Evolutionary conservation across 92 coral and sea anemone species (phyloP).

Genomic region (Porites cylindrica): DNA sequence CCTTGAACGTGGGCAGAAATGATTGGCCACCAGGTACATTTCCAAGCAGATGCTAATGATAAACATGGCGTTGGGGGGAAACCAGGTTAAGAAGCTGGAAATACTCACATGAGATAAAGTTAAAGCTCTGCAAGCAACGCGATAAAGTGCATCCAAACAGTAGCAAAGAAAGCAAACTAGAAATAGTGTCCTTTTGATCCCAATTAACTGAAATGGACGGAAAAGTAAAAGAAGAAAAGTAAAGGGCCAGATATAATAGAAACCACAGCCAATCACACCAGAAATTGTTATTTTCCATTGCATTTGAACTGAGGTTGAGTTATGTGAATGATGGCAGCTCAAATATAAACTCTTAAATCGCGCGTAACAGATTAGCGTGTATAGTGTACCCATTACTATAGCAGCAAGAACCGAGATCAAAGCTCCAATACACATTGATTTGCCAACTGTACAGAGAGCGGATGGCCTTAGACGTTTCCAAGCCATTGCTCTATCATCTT

Average conservation of each 20-base stretch:
- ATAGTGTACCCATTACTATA: not conserved
- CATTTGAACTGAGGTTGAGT: not conserved
- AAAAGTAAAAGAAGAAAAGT: not conserved
- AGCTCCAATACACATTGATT: slow-evolving; percentile 29
- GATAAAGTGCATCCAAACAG: too few relatives aligned
- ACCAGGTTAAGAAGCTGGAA: too few relatives aligned
- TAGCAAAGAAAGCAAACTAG: too few relatives aligned
- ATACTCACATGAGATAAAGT: too few relatives aligned
- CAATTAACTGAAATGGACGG: not conserved
- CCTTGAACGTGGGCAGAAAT: too few relatives aligned
- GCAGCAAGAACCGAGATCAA: not conserved
- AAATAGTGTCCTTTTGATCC: too few relatives aligned
- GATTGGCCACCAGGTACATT: too few relatives aligned
- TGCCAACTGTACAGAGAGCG: not conserved
- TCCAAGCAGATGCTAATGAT: too few relatives aligned
- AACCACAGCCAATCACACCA: too few relatives aligned
- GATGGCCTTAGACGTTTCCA: slow-evolving; percentile 2
- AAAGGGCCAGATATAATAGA: too few relatives aligned
- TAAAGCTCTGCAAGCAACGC: too few relatives aligned
- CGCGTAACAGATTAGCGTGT: not conserved
- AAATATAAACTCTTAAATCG: not conserved
- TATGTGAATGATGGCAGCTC: not conserved
- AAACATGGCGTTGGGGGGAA: too few relatives aligned
- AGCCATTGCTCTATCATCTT: not conserved
- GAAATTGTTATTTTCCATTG: not conserved